Evolutionary conservation across 1,140 invertebrate species (phyloP).

Genomic region (Streblospio benedicti): DNA sequence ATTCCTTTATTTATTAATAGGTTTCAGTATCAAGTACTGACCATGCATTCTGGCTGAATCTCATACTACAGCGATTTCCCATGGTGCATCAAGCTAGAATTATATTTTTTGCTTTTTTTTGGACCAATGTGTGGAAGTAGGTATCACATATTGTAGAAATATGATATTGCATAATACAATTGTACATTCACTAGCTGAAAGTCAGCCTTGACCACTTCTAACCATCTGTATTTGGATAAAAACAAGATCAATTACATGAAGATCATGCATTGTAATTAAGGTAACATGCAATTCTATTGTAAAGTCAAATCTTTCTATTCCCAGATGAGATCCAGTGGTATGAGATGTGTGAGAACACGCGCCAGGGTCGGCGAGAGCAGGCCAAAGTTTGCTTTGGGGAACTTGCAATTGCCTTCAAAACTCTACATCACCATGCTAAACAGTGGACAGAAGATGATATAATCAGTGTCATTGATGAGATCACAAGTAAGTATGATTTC

Average conservation of each 20-base stretch:
- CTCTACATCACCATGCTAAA: constrained; percentile 28
- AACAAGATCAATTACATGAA: too few relatives aligned
- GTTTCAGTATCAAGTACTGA: constrained; percentile 33
- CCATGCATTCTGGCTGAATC: constrained; percentile 41
- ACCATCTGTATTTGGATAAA: too few relatives aligned
- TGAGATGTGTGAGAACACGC: constrained; percentile 41
- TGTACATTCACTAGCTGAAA: too few relatives aligned
- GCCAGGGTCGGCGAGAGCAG: constrained; percentile 27
- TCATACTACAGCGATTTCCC: constrained; percentile 42
- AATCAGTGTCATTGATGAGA: constrained; percentile 43
- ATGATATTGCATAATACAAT: too few relatives aligned
- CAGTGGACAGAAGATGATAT: constrained; percentile 44
- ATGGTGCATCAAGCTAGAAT: constrained; percentile 42
- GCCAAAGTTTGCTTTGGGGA: constrained; percentile 34
- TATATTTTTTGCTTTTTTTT: constrained; percentile 40
- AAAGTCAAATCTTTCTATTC: neutral
- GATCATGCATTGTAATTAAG: too few relatives aligned
- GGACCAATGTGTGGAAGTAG: constrained; percentile 34
- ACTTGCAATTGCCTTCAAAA: constrained; percentile 34
- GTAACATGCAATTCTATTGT: too few relatives aligned
- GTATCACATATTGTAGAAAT: neutral
- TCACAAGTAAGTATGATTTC: constrained; percentile 45
- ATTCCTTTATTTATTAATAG: too few relatives aligned
- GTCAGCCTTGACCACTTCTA: too few relatives aligned
- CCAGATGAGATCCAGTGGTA: constrained; percentile 40